Conservation (phyloP, 2,113 vertebrate genomes). For the Scolopax mira region DNA sequence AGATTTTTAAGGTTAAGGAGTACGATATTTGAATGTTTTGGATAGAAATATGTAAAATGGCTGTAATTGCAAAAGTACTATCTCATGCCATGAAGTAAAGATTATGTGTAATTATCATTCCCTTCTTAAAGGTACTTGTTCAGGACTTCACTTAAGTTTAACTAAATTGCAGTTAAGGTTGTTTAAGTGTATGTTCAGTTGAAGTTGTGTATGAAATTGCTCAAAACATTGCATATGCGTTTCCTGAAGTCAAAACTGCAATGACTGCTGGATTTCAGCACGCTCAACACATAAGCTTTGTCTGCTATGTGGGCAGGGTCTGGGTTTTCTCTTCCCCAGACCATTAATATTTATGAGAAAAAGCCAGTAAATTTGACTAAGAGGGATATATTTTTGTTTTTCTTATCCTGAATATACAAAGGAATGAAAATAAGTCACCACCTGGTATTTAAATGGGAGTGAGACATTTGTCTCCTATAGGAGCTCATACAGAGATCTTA, state of each 20-base stretch:
- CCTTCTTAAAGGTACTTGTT: background rate
- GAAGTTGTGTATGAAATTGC: background rate
- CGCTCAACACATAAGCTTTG: fast-evolving
- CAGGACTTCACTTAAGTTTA: background rate
- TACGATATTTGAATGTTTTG: background rate
- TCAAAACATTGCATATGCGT: background rate
- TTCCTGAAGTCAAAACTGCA: background rate
- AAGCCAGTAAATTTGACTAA: background rate
- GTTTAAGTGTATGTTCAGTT: background rate
- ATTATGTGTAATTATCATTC: background rate
- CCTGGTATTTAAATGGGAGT: background rate
- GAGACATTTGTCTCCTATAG: background rate
- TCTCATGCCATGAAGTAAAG: background rate
- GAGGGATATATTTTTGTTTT: background rate
- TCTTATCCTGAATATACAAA: background rate
- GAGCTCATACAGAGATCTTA: background rate
- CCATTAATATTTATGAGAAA: background rate
- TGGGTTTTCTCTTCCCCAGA: background rate
- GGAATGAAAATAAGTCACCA: background rate
- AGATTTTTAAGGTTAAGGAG: background rate
- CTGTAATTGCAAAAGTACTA: background rate
- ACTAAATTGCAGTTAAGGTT: background rate
- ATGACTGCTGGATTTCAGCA: background rate
- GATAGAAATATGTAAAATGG: background rate
- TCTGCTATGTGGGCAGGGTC: background rate